phyloP scores from a whole-genome alignment of 2,888 invertebrate species.

The Copidosoma aretas region DNA sequence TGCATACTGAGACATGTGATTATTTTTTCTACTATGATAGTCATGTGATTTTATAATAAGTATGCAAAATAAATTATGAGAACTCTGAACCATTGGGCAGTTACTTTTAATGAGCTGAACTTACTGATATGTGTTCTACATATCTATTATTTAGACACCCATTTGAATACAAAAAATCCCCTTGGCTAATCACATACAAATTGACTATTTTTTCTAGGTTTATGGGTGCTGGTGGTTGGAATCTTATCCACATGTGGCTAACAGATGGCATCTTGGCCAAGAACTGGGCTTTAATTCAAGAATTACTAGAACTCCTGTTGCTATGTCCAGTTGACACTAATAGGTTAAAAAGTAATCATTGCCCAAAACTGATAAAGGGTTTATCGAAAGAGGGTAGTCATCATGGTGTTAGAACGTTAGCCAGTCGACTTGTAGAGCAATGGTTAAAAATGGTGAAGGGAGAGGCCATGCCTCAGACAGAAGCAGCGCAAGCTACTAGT shows the following conservation, averaged over 20 bases:
- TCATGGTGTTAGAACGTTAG: conserved; percentile 78
- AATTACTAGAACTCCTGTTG: conserved; percentile 83
- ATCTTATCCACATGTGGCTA: conserved; percentile 87
- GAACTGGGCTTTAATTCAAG: conserved; percentile 87
- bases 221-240: conserved; percentile 93
- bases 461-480: conserved; percentile 66
- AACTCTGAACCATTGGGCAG: conserved; percentile 59
- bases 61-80: conserved; percentile 52
- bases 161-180: background rate
- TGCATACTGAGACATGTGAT: conserved; percentile 44
- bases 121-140: conserved; percentile 58
- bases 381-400: conserved; percentile 83
- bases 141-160: conserved; percentile 10
- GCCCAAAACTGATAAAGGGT: conserved; percentile 89
- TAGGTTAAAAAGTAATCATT: conserved; percentile 87
- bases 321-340: conserved; percentile 90
- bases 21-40: conserved; percentile 43
- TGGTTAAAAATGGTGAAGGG: conserved; percentile 91
- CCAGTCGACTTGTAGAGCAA: conserved; percentile 83
- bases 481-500: conserved; percentile 61
- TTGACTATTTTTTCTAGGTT: conserved; percentile 66
- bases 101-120: conserved; percentile 48
- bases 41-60: conserved; percentile 44
- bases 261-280: conserved; percentile 83
- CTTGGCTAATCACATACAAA: background rate